Evolutionary conservation across 2,113 vertebrate species (phyloP).

Genomic region (Caloenas nicobarica): DNA sequence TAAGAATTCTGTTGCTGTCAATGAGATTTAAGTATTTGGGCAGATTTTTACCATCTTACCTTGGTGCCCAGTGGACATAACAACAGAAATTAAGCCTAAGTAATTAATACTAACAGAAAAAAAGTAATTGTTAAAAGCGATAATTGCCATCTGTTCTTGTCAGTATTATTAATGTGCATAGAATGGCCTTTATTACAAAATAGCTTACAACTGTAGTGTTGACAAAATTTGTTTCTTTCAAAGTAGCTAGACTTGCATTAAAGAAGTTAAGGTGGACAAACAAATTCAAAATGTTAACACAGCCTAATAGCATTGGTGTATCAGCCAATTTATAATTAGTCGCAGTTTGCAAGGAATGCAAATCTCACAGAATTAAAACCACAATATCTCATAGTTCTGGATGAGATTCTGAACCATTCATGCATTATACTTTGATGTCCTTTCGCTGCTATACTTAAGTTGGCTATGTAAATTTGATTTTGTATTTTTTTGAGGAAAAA

Average conservation of each 20-base stretch:
- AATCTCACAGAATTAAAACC: not conserved
- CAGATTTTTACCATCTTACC: slow-evolving; percentile 35
- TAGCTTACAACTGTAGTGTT: slow-evolving; percentile 34
- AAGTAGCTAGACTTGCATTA: slow-evolving; percentile 43
- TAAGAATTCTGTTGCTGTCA: slow-evolving; percentile 40
- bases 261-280: not conserved
- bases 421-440: not conserved
- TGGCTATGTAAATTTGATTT: not conserved
- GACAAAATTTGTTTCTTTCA: slow-evolving; percentile 33
- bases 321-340: slow-evolving; percentile 41
- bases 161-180: slow-evolving; percentile 54
- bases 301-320: not conserved
- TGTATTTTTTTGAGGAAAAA: not conserved
- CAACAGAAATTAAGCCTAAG: slow-evolving; percentile 53
- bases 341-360: not conserved
- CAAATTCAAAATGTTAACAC: slow-evolving; percentile 44
- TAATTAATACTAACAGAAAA: slow-evolving; percentile 66
- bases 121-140: slow-evolving; percentile 43
- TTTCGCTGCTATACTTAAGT: not conserved
- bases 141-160: slow-evolving; percentile 72
- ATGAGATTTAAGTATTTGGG: slow-evolving; percentile 2
- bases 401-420: not conserved
- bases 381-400: not conserved
- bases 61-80: slow-evolving; percentile 15
- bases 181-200: slow-evolving; percentile 45